phyloP scores from a whole-genome alignment of 2,888 invertebrate species.

The Patella caerulea region DNA sequence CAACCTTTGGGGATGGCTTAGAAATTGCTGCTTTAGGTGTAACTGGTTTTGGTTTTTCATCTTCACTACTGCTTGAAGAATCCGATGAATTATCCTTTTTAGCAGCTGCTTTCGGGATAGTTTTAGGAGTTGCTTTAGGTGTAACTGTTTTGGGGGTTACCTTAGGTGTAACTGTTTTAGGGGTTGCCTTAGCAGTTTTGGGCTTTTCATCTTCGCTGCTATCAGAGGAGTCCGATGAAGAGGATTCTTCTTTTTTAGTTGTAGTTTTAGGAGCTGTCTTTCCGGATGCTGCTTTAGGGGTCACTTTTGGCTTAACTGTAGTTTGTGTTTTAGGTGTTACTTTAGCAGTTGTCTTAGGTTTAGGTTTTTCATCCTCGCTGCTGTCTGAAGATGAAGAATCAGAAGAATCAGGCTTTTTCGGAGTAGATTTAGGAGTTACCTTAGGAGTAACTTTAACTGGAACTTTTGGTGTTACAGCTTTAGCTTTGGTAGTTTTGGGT shows the following conservation, averaged over 20 bases:
- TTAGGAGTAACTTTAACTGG: not conserved
- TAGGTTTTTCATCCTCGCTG: slow-evolving; percentile 1
- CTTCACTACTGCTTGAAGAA: slow-evolving; percentile 35
- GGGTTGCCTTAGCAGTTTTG: not conserved
- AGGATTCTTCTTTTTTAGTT: not conserved
- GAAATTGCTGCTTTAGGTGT: not conserved
- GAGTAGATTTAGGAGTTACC: not conserved
- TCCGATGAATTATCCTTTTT: slow-evolving; percentile 34
- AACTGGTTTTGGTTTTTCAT: slow-evolving; percentile 15
- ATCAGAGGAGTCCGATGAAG: not conserved
- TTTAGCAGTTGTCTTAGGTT: not conserved
- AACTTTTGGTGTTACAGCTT: not conserved
- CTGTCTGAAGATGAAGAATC: not conserved
- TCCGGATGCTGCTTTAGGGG: not conserved
- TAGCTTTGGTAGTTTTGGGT: not conserved
- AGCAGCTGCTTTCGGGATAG: not conserved
- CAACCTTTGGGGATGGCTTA: slow-evolving; percentile 2
- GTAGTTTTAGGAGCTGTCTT: not conserved
- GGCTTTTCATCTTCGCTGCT: not conserved
- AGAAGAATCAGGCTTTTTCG: not conserved
- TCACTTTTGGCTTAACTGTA: not conserved
- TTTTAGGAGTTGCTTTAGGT: too few species aligned
- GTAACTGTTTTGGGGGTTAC: not conserved
- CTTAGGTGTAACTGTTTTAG: not conserved
- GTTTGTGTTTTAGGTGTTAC: not conserved